These are phyloP conservation scores for Halcyon malimbica DNA, from an alignment of 2,113 vertebrate species.

Conservation along the genomic window DNA sequence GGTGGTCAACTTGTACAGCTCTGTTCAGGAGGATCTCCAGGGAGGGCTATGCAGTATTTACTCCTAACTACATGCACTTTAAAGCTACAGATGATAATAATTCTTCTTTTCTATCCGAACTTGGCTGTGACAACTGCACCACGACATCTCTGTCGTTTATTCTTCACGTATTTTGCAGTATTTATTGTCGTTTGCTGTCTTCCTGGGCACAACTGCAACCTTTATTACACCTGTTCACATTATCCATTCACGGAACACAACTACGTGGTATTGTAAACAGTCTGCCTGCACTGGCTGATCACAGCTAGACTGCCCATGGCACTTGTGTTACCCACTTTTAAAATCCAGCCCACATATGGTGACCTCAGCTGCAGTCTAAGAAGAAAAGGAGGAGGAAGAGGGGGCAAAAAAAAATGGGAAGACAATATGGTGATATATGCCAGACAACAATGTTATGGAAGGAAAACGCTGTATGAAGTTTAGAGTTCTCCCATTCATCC, in stretches of 20 bases:
- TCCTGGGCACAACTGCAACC: background rate
- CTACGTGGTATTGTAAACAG: background rate
- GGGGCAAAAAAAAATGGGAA: background rate
- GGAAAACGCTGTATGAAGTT: background rate
- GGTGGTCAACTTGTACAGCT: background rate
- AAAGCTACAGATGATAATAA: background rate
- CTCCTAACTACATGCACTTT: background rate
- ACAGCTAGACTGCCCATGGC: background rate
- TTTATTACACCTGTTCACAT: background rate
- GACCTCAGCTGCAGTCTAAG: background rate
- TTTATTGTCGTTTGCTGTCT: background rate
- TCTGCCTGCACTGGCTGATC: background rate
- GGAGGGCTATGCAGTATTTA: background rate
- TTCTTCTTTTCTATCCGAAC: background rate
- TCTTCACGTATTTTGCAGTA: background rate
- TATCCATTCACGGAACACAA: background rate
- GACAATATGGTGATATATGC: background rate
- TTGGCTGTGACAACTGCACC: background rate
- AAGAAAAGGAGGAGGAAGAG: background rate
- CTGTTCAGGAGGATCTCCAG: background rate
- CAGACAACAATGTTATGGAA: background rate
- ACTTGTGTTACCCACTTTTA: background rate
- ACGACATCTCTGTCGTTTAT: background rate
- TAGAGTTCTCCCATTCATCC: background rate
- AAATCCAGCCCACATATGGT: background rate